Conservation (phyloP, 2,113 vertebrate species). For the Catharus fuscescens region DNA sequence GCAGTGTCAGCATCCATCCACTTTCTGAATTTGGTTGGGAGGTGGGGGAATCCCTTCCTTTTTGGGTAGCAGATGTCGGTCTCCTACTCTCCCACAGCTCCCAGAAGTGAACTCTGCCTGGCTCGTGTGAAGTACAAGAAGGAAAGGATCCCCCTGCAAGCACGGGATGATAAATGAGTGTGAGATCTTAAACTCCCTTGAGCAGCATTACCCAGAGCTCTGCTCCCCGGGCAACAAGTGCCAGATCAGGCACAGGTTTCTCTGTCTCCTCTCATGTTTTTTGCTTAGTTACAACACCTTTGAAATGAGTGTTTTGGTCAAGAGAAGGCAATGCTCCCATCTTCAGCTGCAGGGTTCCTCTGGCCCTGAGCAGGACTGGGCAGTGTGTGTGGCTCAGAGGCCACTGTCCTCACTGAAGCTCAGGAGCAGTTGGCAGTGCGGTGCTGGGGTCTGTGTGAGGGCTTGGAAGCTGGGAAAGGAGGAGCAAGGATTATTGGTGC, state of each 20-base stretch:
- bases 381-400: background rate
- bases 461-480: background rate
- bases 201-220: background rate
- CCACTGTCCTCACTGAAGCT: background rate
- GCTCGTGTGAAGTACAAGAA: accelerated
- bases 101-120: background rate
- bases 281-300: background rate
- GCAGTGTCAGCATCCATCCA: background rate
- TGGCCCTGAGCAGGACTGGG: background rate
- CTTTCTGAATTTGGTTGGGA: background rate
- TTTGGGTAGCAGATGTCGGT: background rate
- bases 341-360: background rate
- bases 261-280: background rate
- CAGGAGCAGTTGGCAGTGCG: background rate
- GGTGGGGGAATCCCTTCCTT: background rate
- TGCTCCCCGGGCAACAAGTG: background rate
- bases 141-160: background rate
- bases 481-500: background rate
- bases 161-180: background rate
- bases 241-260: background rate
- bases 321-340: background rate
- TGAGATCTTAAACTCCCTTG: background rate
- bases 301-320: background rate
- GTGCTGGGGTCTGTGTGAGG: background rate
- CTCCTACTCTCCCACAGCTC: background rate